These are phyloP conservation scores for Grus americana DNA, from an alignment of 2,113 vertebrate species.

Conservation along the genomic window DNA sequence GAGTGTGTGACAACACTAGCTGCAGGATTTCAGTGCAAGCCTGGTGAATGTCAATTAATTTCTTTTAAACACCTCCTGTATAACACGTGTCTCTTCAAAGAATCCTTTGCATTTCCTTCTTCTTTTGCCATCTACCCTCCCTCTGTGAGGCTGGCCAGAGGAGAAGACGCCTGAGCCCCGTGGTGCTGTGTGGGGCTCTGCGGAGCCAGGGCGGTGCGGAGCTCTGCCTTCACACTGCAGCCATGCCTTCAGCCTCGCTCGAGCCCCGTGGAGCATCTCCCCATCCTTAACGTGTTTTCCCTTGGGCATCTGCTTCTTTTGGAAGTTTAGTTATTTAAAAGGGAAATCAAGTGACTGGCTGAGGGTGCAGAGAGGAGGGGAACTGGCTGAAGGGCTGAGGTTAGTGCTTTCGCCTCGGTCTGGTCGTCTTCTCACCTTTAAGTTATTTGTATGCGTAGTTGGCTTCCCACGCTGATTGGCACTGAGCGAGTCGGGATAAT, in stretches of 20 bases:
- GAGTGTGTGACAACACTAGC: rapidly evolving
- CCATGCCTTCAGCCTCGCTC: not conserved
- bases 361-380: not conserved
- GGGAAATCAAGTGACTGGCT: not conserved
- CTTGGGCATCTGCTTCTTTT: not conserved
- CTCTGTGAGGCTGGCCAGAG: not conserved
- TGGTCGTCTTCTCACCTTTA: slow-evolving; percentile 45
- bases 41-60: not conserved
- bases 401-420: not conserved
- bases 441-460: slow-evolving; percentile 40
- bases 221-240: rapidly evolving
- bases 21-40: not conserved
- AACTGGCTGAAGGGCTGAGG: not conserved
- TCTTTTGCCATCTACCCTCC: not conserved
- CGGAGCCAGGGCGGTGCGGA: not conserved
- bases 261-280: not conserved
- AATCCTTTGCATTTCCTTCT: not conserved
- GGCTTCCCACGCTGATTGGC: not conserved
- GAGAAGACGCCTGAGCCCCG: not conserved
- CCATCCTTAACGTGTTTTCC: not conserved
- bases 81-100: not conserved
- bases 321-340: not conserved
- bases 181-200: not conserved
- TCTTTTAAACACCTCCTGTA: not conserved
- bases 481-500: not conserved